Percentiles rank a stretch among this genome's conserved stretches.
These are phyloP conservation scores for Neoitamus cyanurus DNA, from an alignment of 2,888 invertebrate genomes.

Conservation along the genomic window DNA sequence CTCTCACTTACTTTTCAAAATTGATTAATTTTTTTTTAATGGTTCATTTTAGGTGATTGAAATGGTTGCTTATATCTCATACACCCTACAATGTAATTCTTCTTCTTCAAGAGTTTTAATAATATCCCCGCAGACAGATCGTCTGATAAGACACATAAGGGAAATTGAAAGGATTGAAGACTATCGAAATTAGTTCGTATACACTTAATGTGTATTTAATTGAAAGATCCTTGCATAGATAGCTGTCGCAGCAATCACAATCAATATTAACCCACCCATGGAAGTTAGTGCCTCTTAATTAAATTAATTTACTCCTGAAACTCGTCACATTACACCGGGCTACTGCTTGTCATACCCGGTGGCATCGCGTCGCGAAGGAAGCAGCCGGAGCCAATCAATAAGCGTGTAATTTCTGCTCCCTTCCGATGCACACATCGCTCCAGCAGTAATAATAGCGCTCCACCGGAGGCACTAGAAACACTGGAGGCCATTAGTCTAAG, in stretches of 20 bases:
- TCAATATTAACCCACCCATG: not conserved
- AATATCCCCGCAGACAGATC: not conserved
- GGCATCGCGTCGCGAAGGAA: not conserved
- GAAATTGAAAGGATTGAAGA: not conserved
- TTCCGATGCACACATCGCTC: not conserved
- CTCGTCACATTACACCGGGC: no score
- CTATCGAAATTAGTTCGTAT: not conserved
- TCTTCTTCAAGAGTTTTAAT: no score
- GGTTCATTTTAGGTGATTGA: no score
- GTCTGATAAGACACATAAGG: not conserved
- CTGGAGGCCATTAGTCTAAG: constrained; percentile 40
- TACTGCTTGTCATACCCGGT: not conserved
- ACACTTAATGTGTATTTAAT: not conserved
- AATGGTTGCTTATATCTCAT: no score
- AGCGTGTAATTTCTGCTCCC: constrained; percentile 3
- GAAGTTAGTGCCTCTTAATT: not conserved
- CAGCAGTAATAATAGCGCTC: not conserved
- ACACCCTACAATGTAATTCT: no score
- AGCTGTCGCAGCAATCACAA: not conserved
- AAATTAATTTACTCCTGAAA: not conserved
- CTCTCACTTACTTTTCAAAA: no score
- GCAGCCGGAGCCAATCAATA: constrained; percentile 10
- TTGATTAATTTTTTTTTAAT: no score
- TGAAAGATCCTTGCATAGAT: not conserved
- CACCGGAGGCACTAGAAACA: not conserved